These are phyloP conservation scores for Morone chrysops DNA, from an alignment of 2,113 vertebrate species.

Conservation along the genomic window DNA sequence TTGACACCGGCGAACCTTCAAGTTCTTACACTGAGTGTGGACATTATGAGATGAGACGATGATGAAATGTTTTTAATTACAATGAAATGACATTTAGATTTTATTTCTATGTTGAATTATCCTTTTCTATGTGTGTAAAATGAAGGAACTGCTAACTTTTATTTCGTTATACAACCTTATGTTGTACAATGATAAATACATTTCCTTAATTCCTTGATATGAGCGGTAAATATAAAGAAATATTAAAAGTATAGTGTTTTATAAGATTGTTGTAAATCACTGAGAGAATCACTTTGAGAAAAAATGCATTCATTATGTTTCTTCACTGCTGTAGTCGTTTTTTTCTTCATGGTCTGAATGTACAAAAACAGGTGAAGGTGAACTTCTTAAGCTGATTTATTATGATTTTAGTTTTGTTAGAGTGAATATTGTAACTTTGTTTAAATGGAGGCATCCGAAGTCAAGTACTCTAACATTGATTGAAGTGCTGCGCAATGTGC, in stretches of 20 bases:
- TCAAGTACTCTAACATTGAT: background rate
- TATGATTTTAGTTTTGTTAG: no score
- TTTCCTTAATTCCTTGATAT: background rate
- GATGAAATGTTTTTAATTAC: no score
- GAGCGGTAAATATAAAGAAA: background rate
- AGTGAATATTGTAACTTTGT: background rate
- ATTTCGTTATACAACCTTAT: no score
- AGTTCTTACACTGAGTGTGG: background rate
- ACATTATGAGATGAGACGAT: no score
- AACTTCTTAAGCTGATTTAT: background rate
- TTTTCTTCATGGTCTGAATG: background rate
- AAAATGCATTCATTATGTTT: background rate
- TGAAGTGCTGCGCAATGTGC: no score
- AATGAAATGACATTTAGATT: no score
- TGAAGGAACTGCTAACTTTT: no score
- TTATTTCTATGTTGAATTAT: no score
- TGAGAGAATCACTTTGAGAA: background rate
- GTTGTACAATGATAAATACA: no score
- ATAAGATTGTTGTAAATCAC: background rate
- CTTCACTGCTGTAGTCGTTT: background rate
- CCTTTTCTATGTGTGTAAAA: no score
- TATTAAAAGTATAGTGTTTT: background rate
- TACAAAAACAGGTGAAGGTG: background rate
- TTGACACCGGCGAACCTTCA: no score
- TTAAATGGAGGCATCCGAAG: background rate